Conservation (phyloP, 2,888 invertebrate genomes). For the Macaria liturata region DNA sequence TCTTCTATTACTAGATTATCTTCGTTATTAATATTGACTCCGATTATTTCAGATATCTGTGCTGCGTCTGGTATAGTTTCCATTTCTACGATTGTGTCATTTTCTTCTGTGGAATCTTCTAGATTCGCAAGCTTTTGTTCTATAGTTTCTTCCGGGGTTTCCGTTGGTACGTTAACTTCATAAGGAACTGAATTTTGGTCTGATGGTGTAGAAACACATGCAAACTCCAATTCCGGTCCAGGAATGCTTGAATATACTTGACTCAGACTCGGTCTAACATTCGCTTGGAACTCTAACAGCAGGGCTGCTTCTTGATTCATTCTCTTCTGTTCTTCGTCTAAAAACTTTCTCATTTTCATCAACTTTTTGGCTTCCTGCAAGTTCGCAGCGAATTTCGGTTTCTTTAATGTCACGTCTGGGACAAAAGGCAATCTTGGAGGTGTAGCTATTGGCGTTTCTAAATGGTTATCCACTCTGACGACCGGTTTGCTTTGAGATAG, state of each 20-base stretch:
- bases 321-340: constrained; percentile 84
- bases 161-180: constrained; percentile 6
- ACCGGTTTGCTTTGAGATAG: constrained; percentile 56
- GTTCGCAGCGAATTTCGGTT: constrained; percentile 87
- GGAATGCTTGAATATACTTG: constrained; percentile 77
- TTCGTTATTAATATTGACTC: neutral
- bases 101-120: constrained; percentile 4
- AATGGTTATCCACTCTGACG: constrained; percentile 66
- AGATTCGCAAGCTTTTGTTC: neutral
- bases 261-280: constrained; percentile 74
- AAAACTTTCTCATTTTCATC: constrained; percentile 86
- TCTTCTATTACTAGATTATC: neutral
- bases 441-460: constrained; percentile 62
- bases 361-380: constrained; percentile 86
- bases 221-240: constrained; percentile 77
- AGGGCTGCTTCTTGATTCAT: constrained; percentile 79
- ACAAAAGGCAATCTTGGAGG: constrained; percentile 70
- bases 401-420: constrained; percentile 81
- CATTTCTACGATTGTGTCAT: constrained; percentile 1
- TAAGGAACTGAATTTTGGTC: constrained; percentile 15
- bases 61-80: constrained; percentile 1
- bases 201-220: constrained; percentile 56
- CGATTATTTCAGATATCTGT: neutral
- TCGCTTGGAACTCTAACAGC: constrained; percentile 75
- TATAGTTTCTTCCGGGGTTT: neutral